Conservation (phyloP, 2,888 invertebrate genomes). For the Oscheius sp. region DNA sequence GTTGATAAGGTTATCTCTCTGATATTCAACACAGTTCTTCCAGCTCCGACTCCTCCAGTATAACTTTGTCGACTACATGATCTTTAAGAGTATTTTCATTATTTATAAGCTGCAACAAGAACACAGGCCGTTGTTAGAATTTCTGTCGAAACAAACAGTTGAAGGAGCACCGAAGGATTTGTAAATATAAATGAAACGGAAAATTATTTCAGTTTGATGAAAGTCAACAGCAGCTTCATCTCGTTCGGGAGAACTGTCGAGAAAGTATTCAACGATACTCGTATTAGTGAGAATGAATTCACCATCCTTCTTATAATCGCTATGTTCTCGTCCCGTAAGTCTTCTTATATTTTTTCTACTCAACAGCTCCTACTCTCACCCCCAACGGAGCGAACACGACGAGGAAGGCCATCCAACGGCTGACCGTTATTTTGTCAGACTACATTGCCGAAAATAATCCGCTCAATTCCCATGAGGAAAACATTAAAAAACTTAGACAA, state of each 20-base stretch:
- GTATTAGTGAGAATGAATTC: background rate
- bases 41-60: background rate
- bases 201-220: background rate
- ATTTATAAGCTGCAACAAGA: background rate
- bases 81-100: background rate
- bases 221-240: background rate
- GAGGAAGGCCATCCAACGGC: background rate
- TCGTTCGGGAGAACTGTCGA: background rate
- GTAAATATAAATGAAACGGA: no score
- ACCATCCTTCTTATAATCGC: background rate
- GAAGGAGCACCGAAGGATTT: background rate
- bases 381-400: background rate
- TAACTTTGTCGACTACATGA: background rate
- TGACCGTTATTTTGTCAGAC: background rate
- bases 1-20: background rate
- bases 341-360: background rate
- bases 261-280: background rate
- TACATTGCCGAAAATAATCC: background rate
- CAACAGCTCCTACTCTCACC: background rate
- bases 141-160: constrained; percentile 7
- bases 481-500: background rate
- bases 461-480: background rate
- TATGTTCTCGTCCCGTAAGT: background rate
- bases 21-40: no score
- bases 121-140: background rate